Conservation (phyloP, 2,797 vertebrate genomes). For the Coccyzus lansbergi region DNA sequence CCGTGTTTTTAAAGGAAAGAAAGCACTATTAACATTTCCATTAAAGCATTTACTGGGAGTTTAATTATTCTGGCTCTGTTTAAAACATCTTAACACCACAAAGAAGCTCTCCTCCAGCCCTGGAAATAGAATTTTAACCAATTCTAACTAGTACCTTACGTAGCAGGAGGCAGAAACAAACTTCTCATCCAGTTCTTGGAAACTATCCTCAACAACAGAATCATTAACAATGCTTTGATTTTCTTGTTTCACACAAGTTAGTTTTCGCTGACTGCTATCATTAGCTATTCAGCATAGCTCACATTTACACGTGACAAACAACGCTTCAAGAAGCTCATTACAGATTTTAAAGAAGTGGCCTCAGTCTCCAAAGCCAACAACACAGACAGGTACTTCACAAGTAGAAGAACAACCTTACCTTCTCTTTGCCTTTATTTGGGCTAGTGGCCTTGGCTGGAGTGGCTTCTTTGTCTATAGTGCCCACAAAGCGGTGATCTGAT, state of each 20-base stretch:
- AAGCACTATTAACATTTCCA: not conserved
- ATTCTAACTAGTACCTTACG: not conserved
- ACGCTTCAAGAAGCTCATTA: not conserved
- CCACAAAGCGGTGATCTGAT: conserved; percentile 94
- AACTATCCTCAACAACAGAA: not conserved
- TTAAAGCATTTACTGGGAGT: not conserved
- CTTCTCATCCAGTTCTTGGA: not conserved
- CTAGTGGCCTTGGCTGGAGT: conserved; percentile 84
- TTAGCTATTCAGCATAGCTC: not conserved
- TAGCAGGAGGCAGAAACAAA: not conserved
- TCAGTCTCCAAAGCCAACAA: not conserved
- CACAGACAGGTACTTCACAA: not conserved
- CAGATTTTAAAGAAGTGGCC: not conserved
- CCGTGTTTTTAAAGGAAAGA: not conserved
- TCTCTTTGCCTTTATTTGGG: conserved; percentile 96
- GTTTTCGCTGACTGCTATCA: not conserved
- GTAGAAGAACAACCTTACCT: conserved; percentile 78
- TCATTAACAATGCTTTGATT: not conserved
- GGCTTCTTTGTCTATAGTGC: conserved; percentile 94
- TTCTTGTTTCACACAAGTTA: not conserved
- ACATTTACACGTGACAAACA: not conserved
- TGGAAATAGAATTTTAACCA: not conserved
- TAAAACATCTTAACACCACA: not conserved
- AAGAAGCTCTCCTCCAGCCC: not conserved
- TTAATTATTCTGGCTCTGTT: not conserved